Conservation (phyloP, 2,888 invertebrate genomes). For the Imbricaverruca yamaguchii region DNA sequence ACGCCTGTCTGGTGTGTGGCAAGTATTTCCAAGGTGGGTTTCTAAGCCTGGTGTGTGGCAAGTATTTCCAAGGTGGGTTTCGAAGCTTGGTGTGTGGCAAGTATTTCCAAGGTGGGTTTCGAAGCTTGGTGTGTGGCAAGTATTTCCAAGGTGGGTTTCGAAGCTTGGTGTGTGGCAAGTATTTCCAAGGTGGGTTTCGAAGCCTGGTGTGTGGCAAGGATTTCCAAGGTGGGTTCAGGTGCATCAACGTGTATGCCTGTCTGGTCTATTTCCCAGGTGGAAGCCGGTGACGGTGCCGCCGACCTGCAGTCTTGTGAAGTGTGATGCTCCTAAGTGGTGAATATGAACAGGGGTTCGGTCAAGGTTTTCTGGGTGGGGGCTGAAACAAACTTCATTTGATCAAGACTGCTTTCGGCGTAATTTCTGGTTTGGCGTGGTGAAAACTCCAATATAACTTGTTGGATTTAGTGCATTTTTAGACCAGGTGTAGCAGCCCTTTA, state of each 20-base stretch:
- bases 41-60: conserved; percentile 98
- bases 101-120: conserved; percentile 67
- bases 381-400: too few species aligned
- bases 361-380: too few species aligned
- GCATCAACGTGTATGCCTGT: conserved; percentile 99
- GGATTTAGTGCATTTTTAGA: too few species aligned
- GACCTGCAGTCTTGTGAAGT: too few species aligned
- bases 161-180: conserved; percentile 99
- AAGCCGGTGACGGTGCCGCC: too few species aligned
- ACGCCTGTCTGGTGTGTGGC: conserved; percentile 97
- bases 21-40: conserved; percentile 76
- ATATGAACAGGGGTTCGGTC: too few species aligned
- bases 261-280: conserved; percentile 81
- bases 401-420: too few species aligned
- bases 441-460: too few species aligned
- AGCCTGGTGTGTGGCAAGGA: conserved; percentile 99
- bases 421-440: too few species aligned
- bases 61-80: conserved; percentile 73
- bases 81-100: conserved; percentile 99
- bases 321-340: too few species aligned
- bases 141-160: conserved; percentile 70
- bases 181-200: conserved; percentile 65
- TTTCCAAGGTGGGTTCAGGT: conserved; percentile 58
- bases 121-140: conserved; percentile 98
- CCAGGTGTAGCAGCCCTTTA: too few species aligned